phyloP scores from a whole-genome alignment of 1,140 invertebrate genomes.

The Bombus sibiricus region DNA sequence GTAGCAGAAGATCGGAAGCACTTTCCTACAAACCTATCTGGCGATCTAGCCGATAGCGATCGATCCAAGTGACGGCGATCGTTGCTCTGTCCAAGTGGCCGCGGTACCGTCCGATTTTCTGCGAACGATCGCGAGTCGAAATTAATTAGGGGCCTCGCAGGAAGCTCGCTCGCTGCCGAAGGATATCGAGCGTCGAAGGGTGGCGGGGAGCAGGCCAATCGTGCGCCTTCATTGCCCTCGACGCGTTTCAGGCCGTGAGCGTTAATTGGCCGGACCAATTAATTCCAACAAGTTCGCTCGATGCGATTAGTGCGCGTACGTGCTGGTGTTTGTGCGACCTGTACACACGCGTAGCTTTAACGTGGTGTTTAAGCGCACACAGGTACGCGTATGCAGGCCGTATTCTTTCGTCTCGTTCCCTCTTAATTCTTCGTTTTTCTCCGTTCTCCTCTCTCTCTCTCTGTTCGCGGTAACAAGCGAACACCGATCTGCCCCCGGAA shows the following conservation, averaged over 20 bases:
- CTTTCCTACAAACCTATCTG: background rate
- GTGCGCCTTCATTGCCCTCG: constrained; percentile 44
- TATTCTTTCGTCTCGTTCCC: background rate
- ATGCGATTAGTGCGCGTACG: constrained; percentile 73
- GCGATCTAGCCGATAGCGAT: background rate
- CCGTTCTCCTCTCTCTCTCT: background rate
- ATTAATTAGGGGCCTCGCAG: constrained; percentile 46
- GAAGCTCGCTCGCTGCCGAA: constrained; percentile 34
- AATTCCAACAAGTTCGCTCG: constrained; percentile 81
- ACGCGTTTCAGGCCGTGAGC: constrained; percentile 70
- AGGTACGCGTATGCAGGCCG: background rate
- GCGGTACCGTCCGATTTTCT: constrained; percentile 32
- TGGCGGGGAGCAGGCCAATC: constrained; percentile 50
- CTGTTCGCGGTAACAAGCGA: constrained; percentile 36
- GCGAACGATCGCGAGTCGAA: constrained; percentile 42
- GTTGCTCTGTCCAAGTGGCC: background rate
- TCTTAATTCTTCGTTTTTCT: background rate
- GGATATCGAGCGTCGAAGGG: constrained; percentile 47
- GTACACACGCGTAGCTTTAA: background rate
- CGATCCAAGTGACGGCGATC: background rate
- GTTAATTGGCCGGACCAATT: constrained; percentile 82
- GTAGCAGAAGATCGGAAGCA: background rate
- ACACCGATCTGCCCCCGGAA: constrained; percentile 74
- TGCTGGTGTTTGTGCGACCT: constrained; percentile 23
- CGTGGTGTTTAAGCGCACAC: background rate